phyloP scores from a whole-genome alignment of 2,113 vertebrate species.

The Gambusia affinis region DNA sequence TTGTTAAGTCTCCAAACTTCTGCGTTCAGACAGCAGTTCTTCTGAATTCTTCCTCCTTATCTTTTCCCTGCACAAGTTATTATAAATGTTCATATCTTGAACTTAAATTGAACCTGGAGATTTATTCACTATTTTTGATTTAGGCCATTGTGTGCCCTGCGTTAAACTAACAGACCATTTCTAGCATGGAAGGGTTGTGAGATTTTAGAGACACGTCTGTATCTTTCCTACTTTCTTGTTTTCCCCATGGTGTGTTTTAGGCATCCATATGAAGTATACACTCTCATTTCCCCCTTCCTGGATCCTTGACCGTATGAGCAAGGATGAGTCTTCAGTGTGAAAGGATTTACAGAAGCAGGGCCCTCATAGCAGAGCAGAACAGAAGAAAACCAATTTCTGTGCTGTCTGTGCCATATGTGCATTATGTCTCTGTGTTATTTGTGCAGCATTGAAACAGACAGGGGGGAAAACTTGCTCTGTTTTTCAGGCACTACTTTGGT shows the following conservation, averaged over 20 bases:
- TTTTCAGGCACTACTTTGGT: no score
- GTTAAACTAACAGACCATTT: no score
- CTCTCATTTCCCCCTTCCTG: slow-evolving; percentile 10
- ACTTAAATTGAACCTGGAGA: no score
- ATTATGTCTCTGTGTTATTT: not conserved
- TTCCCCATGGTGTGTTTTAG: slow-evolving; percentile 1
- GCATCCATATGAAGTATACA: not conserved
- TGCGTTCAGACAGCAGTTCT: no score
- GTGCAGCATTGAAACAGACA: not conserved
- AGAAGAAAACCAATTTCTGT: not conserved
- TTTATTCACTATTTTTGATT: no score
- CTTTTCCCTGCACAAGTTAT: no score
- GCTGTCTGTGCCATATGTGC: not conserved
- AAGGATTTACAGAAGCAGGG: slow-evolving; percentile 60
- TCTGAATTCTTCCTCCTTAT: no score
- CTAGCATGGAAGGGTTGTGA: no score
- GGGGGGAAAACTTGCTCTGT: no score
- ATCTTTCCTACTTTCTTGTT: slow-evolving; percentile 4
- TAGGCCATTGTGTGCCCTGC: no score
- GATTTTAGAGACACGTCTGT: not conserved
- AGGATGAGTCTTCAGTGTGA: slow-evolving; percentile 20
- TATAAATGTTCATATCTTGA: no score
- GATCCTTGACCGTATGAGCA: not conserved
- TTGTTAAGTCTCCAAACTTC: no score
- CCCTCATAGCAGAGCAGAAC: slow-evolving; percentile 37